phyloP scores from a whole-genome alignment of 2,888 invertebrate genomes.

The Euproctis similis region DNA sequence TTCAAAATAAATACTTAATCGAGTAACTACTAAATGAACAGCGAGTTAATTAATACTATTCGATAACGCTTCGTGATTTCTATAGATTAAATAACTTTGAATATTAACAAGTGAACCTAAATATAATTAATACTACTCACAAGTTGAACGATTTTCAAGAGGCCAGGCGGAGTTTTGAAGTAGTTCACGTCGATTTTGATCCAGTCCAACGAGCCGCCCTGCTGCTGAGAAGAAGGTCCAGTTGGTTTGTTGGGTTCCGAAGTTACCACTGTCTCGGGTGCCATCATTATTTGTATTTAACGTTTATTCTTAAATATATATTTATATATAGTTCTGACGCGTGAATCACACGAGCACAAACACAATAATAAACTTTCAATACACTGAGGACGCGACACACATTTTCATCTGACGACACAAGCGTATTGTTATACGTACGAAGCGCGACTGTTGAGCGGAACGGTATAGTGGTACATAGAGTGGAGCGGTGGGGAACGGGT shows the following conservation, averaged over 20 bases:
- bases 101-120: no score
- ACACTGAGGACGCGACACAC: constrained; percentile 56
- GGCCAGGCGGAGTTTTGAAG: constrained; percentile 87
- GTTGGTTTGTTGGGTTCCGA: constrained; percentile 80
- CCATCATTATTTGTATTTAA: constrained; percentile 75
- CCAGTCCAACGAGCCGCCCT: constrained; percentile 77
- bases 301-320: constrained; percentile 17
- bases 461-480: constrained; percentile 7
- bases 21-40: no score
- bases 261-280: constrained; percentile 89
- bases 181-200: constrained; percentile 86
- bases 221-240: constrained; percentile 68
- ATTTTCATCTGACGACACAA: constrained; percentile 46
- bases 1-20: no score
- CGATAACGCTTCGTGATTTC: no score
- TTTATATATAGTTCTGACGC: constrained; percentile 21
- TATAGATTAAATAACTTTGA: no score
- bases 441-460: constrained; percentile 50
- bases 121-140: constrained; percentile 71
- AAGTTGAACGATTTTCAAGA: constrained; percentile 86
- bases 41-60: no score
- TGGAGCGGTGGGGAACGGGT: constrained; percentile 28
- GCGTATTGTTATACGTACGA: constrained; percentile 53
- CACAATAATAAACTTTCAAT: constrained; percentile 52
- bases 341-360: constrained; percentile 50